Percentiles rank a stretch among this genome's conserved stretches.
Conservation (phyloP, 2,797 vertebrate species). For the Sorex maritimensis region DNA sequence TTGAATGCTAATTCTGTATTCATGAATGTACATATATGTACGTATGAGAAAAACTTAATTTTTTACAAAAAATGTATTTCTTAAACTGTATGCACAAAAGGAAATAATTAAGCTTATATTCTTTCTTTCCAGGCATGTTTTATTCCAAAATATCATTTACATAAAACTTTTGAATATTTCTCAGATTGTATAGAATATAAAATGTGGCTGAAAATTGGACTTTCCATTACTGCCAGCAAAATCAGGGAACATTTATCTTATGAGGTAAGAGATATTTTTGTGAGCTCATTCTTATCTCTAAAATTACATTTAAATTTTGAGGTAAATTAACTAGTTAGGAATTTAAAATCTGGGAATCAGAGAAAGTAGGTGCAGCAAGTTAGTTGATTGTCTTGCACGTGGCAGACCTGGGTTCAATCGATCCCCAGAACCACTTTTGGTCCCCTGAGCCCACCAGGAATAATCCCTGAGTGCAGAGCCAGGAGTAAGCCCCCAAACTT, state of each 20-base stretch:
- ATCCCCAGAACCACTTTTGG: no score
- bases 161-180: constrained; percentile 85
- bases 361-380: no score
- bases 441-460: no score
- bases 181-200: constrained; percentile 86
- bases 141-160: constrained; percentile 84
- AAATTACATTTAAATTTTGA: not conserved
- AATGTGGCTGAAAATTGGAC: constrained; percentile 88
- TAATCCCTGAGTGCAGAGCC: no score
- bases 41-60: not conserved
- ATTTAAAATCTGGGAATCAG: not conserved
- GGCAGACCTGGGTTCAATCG: no score
- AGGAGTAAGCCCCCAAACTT: no score
- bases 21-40: not conserved
- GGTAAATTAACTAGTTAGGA: constrained; percentile 18
- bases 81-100: constrained; percentile 32
- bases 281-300: constrained; percentile 30
- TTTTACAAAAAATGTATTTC: not conserved
- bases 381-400: no score
- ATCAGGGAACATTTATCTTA: constrained; percentile 86
- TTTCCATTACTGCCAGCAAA: constrained; percentile 84
- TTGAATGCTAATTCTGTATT: no score
- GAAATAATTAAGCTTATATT: constrained; percentile 53
- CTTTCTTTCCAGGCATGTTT: constrained; percentile 86
- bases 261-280: constrained; percentile 80